Evolutionary conservation across 2,888 invertebrate species (phyloP), one percentile per base, ranked within the genome.

Genomic region (Erebia aethiops): DNA sequence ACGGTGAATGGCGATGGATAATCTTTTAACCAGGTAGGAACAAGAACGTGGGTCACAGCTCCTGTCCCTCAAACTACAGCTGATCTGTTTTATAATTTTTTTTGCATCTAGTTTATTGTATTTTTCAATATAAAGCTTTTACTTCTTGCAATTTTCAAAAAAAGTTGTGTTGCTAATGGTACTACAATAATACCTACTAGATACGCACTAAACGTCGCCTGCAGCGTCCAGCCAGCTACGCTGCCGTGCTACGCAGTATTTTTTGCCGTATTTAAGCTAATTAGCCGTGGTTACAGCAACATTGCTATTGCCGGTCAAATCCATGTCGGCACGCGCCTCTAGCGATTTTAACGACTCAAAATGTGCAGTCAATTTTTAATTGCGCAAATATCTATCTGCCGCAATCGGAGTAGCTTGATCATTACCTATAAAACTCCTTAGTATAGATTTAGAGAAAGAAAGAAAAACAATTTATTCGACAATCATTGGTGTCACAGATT

Each of bases 251-350:
- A 76, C 72, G 66, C 56, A 69, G 75, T 80, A 86, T 87, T 87
- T 88, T 84, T 81, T 77, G 74, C 74, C 74, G 76, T 75, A 78
- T 80, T 82, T 82, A 81, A 79, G 80, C 82, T 84, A 90, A 90
- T 90, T 87, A 86, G 84, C 81, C 81, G 79, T 76, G 78, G 82
- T 89, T 89, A 82, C 84, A 83, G 84, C 84, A 87, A 71, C 49
- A 81, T 81, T 83, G 82, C 83, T 80, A 82, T 9, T 49, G 60
- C 43, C 67, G 76, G 75, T 76, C 78, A 79, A 80, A 80, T 82
- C 75, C 74, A 74, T 80, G 77, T 77, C 77, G 81, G 80, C 80
- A 80, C 79, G 82, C 79, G 63, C 71, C 35, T 58, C 51, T 46
- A 60, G 57, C 52, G 61, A 62, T 70, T 69, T 57, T 67, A 69